Conservation (phyloP, 1,140 invertebrate species). For the Pseudomyrmex flavicornis region DNA sequence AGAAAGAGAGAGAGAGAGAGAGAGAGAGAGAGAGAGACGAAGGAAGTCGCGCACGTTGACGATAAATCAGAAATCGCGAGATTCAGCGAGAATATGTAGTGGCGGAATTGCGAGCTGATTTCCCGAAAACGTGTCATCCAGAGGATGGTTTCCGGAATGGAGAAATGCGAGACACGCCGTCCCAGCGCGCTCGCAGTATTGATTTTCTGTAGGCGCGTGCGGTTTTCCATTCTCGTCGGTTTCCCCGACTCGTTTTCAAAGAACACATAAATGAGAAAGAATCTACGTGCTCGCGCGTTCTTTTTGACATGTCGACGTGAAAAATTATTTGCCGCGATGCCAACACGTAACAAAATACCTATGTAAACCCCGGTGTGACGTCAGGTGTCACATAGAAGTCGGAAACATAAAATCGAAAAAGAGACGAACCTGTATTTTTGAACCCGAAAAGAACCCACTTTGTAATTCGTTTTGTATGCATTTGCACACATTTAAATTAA, state of each 20-base stretch:
- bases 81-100: conserved; percentile 13
- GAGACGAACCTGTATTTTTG: neutral
- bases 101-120: conserved; percentile 33
- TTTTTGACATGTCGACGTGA: conserved; percentile 24
- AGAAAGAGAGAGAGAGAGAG: too few relatives aligned
- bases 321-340: conserved; percentile 31
- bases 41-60: neutral
- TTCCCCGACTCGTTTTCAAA: conserved; percentile 63
- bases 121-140: conserved; percentile 40
- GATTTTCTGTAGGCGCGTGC: conserved; percentile 75
- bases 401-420: too few relatives aligned
- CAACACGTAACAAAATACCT: neutral
- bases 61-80: conserved; percentile 44
- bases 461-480: neutral
- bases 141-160: conserved; percentile 40
- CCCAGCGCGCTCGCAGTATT: conserved; percentile 63
- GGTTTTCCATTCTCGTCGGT: conserved; percentile 68
- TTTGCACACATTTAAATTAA: neutral
- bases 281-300: neutral
- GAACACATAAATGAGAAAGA: conserved; percentile 30
- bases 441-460: neutral
- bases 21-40: too few relatives aligned
- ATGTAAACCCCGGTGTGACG: neutral
- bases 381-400: too few relatives aligned
- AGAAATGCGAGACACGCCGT: conserved; percentile 57